A percentile compares a stretch with the other conserved stretches of the same genome.
These are phyloP conservation scores for Clinocottus analis DNA, from an alignment of 2,113 vertebrate species.

Conservation along the genomic window DNA sequence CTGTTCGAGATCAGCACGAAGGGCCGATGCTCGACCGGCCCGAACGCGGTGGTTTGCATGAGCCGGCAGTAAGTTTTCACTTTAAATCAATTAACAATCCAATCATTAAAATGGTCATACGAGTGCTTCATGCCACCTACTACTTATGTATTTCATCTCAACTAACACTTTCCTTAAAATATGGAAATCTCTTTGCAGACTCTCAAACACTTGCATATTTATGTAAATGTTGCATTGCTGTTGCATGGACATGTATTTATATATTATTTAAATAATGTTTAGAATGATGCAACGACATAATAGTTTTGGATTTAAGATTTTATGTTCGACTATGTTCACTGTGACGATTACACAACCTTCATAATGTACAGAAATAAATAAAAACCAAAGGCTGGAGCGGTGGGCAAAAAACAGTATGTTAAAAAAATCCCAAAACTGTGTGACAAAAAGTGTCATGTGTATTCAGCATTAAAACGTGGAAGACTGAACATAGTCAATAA, in stretches of 20 bases:
- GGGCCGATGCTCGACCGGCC: neutral
- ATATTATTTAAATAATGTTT: neutral
- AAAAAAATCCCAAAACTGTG: neutral
- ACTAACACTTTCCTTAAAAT: neutral
- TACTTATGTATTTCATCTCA: neutral
- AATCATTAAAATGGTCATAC: neutral
- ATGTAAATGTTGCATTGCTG: neutral
- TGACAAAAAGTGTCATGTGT: neutral
- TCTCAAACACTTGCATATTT: neutral
- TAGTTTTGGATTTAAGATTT: neutral
- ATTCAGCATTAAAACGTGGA: neutral
- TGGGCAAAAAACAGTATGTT: neutral
- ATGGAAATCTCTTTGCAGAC: neutral
- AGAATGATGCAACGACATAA: neutral
- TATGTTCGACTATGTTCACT: too few species aligned
- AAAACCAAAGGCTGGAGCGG: neutral
- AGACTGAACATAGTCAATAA: neutral
- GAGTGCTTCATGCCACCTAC: neutral
- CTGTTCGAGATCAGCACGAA: constrained; percentile 31
- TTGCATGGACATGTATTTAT: neutral
- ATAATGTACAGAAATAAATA: neutral
- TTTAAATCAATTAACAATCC: neutral
- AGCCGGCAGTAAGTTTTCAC: neutral
- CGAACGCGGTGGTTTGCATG: neutral
- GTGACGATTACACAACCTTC: neutral